Percentiles rank a stretch among this genome's conserved stretches.
phyloP scores from a whole-genome alignment of 2,113 vertebrate genomes.

The Oxyura jamaicensis region DNA sequence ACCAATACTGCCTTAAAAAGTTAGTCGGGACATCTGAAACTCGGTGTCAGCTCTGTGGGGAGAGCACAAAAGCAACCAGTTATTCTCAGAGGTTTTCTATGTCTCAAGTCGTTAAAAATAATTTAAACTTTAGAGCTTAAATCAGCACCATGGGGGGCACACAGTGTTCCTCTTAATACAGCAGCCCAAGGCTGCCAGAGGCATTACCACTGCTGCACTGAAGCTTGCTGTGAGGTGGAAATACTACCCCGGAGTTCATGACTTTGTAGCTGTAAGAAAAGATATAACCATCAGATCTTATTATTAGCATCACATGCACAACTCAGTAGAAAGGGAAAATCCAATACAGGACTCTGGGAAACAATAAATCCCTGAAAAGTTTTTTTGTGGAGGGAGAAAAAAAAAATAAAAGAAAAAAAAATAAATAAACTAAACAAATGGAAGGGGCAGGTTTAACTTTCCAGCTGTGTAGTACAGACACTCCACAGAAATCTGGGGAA shows the following conservation, averaged over 20 bases:
- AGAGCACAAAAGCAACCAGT: background rate
- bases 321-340: background rate
- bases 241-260: constrained; percentile 33
- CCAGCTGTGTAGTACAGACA: background rate
- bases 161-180: background rate
- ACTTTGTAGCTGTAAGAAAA: constrained; percentile 25
- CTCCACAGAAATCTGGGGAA: background rate
- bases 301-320: background rate
- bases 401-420: background rate
- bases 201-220: constrained; percentile 2
- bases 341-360: background rate
- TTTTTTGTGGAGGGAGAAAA: background rate
- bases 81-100: background rate
- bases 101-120: constrained; percentile 36
- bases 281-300: constrained; percentile 2
- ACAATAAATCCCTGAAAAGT: background rate
- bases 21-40: background rate
- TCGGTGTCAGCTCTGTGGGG: background rate
- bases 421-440: background rate
- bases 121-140: constrained; percentile 5
- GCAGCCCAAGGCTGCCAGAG: constrained; percentile 28
- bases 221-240: constrained; percentile 55
- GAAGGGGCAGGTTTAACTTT: background rate
- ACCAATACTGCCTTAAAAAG: background rate
- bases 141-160: background rate